A percentile compares a stretch with the other conserved stretches of the same genome.
Evolutionary conservation across 92 coral and sea anemone genomes (phyloP).

Genomic region (Virgularia gustaviana): DNA sequence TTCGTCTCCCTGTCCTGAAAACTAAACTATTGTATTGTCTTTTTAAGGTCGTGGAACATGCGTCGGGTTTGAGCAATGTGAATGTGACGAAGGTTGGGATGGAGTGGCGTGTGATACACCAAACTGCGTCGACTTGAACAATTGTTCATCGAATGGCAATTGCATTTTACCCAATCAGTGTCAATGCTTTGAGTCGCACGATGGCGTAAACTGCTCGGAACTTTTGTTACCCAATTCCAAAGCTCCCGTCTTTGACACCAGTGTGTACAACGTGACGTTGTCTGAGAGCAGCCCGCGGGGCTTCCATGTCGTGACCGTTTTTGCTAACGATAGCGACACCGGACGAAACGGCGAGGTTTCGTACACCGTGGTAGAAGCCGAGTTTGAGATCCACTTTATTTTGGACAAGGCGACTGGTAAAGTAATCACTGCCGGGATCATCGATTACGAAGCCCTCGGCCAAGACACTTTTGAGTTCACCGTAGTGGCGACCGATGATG

Average conservation of each 20-base stretch:
- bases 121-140: conserved; percentile 52
- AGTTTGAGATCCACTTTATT: neutral
- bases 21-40: too few relatives aligned
- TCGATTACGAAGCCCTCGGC: conserved; percentile 52
- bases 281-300: conserved; percentile 12
- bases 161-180: conserved; percentile 67
- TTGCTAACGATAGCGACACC: conserved; percentile 18
- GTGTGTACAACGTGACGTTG: neutral
- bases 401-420: neutral
- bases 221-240: neutral
- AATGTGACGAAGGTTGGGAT: conserved; percentile 58
- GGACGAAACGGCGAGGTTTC: conserved; percentile 16
- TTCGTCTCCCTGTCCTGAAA: too few relatives aligned
- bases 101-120: conserved; percentile 67
- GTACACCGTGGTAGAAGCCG: neutral
- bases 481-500: conserved; percentile 63
- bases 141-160: conserved; percentile 68
- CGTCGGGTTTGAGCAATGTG: conserved; percentile 51
- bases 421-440: neutral
- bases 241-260: conserved; percentile 1
- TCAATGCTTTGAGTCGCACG: conserved; percentile 42
- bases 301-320: neutral
- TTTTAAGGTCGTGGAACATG: conserved; percentile 64
- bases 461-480: conserved; percentile 35
- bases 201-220: conserved; percentile 25